Conservation (phyloP, 1,140 invertebrate species). For the Achroia grisella region DNA sequence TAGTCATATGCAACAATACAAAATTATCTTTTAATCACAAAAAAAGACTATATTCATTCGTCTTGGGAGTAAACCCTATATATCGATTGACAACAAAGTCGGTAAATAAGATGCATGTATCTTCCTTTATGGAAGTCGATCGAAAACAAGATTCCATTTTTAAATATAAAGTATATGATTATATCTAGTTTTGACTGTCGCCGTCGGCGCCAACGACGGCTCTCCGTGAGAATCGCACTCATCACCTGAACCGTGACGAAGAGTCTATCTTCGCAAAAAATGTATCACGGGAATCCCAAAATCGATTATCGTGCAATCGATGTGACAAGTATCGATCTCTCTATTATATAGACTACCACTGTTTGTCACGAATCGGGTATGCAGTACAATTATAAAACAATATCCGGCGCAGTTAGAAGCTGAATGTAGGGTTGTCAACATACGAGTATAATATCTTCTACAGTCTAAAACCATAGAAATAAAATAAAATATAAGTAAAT, state of each 20-base stretch:
- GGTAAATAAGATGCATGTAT: too few species aligned
- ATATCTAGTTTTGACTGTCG: constrained; percentile 6
- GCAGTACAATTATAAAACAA: not conserved
- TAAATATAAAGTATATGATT: constrained; percentile 1
- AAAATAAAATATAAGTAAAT: too few species aligned
- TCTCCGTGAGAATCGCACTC: constrained; percentile 20
- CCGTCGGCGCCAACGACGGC: constrained; percentile 11
- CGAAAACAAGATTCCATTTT: not conserved
- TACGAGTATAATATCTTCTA: too few species aligned
- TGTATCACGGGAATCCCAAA: constrained; percentile 27
- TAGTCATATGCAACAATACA: too few species aligned
- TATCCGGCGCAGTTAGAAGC: too few species aligned
- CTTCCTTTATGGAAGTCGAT: not conserved
- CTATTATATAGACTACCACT: not conserved
- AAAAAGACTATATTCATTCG: too few species aligned
- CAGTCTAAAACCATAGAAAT: too few species aligned
- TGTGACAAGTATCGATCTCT: constrained; percentile 19
- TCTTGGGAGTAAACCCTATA: too few species aligned
- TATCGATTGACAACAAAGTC: too few species aligned
- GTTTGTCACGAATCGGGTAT: constrained; percentile 10
- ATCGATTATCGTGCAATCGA: constrained; percentile 41
- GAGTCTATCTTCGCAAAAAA: constrained; percentile 17
- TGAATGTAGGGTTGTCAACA: too few species aligned
- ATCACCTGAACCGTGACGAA: constrained; percentile 15
- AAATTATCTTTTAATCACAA: too few species aligned